Evolutionary conservation across 2,888 invertebrate species (phyloP).

Genomic region (Halictus quadricinctus): DNA sequence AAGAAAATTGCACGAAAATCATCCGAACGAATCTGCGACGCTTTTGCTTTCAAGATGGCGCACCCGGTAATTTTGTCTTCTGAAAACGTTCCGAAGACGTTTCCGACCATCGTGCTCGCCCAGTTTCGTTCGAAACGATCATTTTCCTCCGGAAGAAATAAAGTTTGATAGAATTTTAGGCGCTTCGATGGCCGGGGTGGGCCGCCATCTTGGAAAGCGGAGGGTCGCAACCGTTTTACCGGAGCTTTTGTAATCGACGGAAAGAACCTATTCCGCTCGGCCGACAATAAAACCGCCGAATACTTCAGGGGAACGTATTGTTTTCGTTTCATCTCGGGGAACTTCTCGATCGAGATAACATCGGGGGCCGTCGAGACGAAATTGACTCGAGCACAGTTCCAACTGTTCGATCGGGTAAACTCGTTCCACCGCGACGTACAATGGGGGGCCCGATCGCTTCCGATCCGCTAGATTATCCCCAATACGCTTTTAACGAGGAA

Average conservation of each 20-base stretch:
- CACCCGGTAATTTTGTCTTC: background rate
- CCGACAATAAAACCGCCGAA: constrained; percentile 1
- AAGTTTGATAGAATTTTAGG: background rate
- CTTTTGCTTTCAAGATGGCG: background rate
- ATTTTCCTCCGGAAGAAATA: background rate
- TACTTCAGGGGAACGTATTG: constrained; percentile 21
- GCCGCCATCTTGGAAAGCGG: background rate
- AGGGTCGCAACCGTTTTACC: background rate
- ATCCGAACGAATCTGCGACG: background rate
- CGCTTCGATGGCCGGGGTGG: background rate
- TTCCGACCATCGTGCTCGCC: background rate
- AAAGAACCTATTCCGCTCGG: background rate
- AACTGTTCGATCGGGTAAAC: constrained; percentile 27
- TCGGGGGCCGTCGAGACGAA: constrained; percentile 1
- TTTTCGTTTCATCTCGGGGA: constrained; percentile 6
- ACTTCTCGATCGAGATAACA: constrained; percentile 7
- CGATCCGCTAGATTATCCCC: background rate
- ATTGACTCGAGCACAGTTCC: constrained; percentile 3
- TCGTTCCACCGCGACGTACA: background rate
- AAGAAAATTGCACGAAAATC: background rate
- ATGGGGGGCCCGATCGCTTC: background rate
- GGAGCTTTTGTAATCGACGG: background rate
- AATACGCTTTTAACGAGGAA: background rate
- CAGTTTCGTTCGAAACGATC: background rate
- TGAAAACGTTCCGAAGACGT: background rate